phyloP scores from a whole-genome alignment of 2,888 invertebrate genomes.

The Chironomus tentans region DNA sequence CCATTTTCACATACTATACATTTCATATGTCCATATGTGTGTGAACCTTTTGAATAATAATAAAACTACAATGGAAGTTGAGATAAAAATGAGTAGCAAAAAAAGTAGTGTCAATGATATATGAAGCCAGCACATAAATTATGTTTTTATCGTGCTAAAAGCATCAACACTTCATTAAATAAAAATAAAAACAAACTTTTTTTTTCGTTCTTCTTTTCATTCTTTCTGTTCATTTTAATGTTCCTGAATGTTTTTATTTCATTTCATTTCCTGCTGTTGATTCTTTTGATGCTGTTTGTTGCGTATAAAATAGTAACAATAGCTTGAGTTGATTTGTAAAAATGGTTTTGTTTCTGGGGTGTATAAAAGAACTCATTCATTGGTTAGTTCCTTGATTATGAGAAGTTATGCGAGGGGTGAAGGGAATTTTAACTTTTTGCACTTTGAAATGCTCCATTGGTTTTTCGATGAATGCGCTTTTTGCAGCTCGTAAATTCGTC shows the following conservation, averaged over 20 bases:
- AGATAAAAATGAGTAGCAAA: too few relatives aligned
- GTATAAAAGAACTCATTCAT: not conserved
- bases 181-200: conserved; percentile 24
- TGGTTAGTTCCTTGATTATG: not conserved
- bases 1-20: too few relatives aligned
- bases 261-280: not conserved
- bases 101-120: too few relatives aligned
- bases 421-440: not conserved
- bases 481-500: not conserved
- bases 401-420: not conserved
- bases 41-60: too few relatives aligned
- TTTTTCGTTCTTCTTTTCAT: not conserved
- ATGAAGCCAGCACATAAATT: conserved; percentile 12
- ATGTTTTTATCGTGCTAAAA: conserved; percentile 23
- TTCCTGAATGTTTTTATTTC: too few relatives aligned
- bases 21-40: too few relatives aligned
- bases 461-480: not conserved
- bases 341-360: conserved; percentile 14
- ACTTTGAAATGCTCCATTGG: conserved; percentile 19
- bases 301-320: conserved; percentile 4
- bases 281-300: not conserved
- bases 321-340: conserved; percentile 23
- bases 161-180: conserved; percentile 27
- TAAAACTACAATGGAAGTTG: too few relatives aligned
- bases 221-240: not conserved